Evolutionary conservation across 2,888 invertebrate genomes (phyloP).

Genomic region (Oconnorella tubifera): DNA sequence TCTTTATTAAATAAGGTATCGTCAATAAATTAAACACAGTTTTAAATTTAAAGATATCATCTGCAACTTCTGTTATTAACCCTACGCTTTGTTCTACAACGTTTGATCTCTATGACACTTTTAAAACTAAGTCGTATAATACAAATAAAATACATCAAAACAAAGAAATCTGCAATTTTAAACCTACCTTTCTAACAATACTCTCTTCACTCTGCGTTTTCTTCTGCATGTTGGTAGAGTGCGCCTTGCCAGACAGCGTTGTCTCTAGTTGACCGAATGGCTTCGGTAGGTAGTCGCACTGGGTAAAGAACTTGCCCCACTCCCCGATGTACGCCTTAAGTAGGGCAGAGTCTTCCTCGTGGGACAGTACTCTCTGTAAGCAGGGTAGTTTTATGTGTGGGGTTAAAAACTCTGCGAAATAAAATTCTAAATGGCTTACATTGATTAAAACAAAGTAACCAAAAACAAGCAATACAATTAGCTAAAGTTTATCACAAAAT

Average conservation of each 20-base stretch:
- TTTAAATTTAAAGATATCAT: not conserved
- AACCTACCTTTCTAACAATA: constrained; percentile 72
- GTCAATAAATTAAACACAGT: not conserved
- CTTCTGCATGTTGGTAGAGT: constrained; percentile 60
- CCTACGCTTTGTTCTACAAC: too few relatives aligned
- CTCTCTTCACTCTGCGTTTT: constrained; percentile 73
- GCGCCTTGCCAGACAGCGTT: constrained; percentile 71
- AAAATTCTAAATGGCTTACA: too few relatives aligned
- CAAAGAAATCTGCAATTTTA: constrained; percentile 21
- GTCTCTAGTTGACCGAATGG: constrained; percentile 91
- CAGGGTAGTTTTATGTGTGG: too few relatives aligned
- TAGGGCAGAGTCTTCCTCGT: constrained; percentile 89
- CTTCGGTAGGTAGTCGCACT: constrained; percentile 92
- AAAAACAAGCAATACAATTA: not conserved
- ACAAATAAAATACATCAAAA: too few relatives aligned
- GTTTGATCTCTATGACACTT: too few relatives aligned
- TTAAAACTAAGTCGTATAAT: too few relatives aligned
- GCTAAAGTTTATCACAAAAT: constrained; percentile 4
- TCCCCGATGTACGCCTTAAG: constrained; percentile 94
- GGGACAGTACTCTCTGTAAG: constrained; percentile 73
- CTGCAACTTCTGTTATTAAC: too few relatives aligned
- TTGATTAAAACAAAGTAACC: too few relatives aligned
- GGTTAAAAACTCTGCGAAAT: too few relatives aligned
- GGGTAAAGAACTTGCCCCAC: constrained; percentile 97
- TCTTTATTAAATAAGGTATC: too few relatives aligned